Base-by-base conservation (phyloP, 2,113 vertebrate species). In the Neopipo cinnamomea region DNA sequence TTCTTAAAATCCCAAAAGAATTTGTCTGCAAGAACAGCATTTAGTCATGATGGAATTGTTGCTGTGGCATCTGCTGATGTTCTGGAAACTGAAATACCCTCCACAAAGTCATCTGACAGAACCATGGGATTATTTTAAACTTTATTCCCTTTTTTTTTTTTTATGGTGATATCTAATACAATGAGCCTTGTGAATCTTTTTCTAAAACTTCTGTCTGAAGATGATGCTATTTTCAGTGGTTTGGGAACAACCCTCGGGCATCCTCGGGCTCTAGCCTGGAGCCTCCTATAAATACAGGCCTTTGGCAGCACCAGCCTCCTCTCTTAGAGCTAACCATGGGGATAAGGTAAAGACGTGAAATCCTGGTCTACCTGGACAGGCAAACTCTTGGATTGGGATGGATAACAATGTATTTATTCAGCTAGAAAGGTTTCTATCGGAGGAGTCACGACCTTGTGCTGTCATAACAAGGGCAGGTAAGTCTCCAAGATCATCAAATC, bases 171-270 rank as follows among this genome's bases (percentile, higher is more conserved):
- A 88, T 76, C n/a, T 55, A 81, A 81, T 79, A 85, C 42, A 58
- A 24, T 31, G 24, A 1, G 25, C 50, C 13, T 76, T n/a, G 20
- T 2, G 6, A 42, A 39, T 80, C 63, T 82, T 55, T 90, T 93
- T 92, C 66, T 83, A 95, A 90, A 61, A 58, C 17, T 85, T 61
- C 74, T 94, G 42, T 68, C 85, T 93, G 82, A 89, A 85, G 62
- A 61, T 21, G 35, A 9, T 2, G 2, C 78, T 95, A 70, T 94
- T 88, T 85, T 74, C 71, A 76, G 67, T 1, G 11, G 28, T 70
- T 73, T 58, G 53, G 67, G 74, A 84, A 62, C 73, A 87, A 22
- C 28, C 61, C 35, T n/a, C 0, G 0, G 77, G 41, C 55, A 6
- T 19, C 59, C 72, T 61, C 0, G 0, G 28, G 39, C 80, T 70